A percentile compares a stretch with the other conserved stretches of the same genome.
These are phyloP conservation scores for Erpobdella octoculata DNA, from an alignment of 2,888 invertebrate genomes.

Conservation along the genomic window DNA sequence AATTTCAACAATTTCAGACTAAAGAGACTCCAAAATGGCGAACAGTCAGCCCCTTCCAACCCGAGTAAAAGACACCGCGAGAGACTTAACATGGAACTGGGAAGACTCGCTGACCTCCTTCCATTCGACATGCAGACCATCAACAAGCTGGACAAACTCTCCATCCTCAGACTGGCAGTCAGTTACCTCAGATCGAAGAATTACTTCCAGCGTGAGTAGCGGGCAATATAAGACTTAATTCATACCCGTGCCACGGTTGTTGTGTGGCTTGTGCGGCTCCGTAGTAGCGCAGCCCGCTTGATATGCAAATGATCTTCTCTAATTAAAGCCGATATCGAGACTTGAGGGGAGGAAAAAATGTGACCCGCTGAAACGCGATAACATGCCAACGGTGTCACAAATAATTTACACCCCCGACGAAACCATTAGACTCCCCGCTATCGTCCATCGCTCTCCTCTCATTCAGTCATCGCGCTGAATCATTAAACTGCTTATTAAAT, in stretches of 20 bases:
- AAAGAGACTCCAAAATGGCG: not conserved
- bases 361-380: not conserved
- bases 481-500: not conserved
- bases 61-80: slow-evolving; percentile 97
- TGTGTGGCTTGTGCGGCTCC: too few relatives aligned
- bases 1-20: slow-evolving; percentile 6
- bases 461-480: not conserved
- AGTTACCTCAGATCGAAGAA: slow-evolving; percentile 96
- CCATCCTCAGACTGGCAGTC: slow-evolving; percentile 91
- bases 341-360: not conserved
- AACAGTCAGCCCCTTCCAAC: slow-evolving; percentile 56
- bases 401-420: not conserved
- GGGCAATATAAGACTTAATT: not conserved
- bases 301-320: not conserved
- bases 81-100: slow-evolving; percentile 92
- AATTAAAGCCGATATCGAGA: not conserved
- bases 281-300: not conserved
- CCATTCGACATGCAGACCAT: slow-evolving; percentile 97
- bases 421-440: not conserved
- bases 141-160: slow-evolving; percentile 92
- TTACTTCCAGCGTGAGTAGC: slow-evolving; percentile 63
- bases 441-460: not conserved
- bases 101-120: slow-evolving; percentile 71
- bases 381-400: slow-evolving; percentile 7
- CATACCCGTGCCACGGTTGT: too few relatives aligned